These are phyloP conservation scores for Oncopodura yosiiana DNA, from an alignment of 1,140 invertebrate genomes.

Conservation along the genomic window DNA sequence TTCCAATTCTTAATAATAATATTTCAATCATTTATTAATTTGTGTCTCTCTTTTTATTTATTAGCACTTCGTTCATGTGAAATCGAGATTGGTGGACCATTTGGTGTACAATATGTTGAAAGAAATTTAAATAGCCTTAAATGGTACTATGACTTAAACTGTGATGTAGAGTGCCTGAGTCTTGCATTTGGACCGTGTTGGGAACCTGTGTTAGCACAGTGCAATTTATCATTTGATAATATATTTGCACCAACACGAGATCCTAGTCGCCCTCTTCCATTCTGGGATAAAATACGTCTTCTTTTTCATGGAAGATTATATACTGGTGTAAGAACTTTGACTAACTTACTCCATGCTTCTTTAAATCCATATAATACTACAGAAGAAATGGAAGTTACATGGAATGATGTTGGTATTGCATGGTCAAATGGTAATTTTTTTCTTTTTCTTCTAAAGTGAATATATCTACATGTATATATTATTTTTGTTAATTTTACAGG, in stretches of 20 bases:
- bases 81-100: constrained; percentile 46
- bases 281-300: constrained; percentile 94
- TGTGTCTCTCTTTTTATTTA: not conserved
- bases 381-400: constrained; percentile 96
- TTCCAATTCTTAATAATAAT: not conserved
- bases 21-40: not conserved
- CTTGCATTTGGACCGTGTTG: constrained; percentile 96
- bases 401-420: constrained; percentile 81
- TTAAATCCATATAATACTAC: constrained; percentile 97
- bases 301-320: constrained; percentile 86
- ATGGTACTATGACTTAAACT: constrained; percentile 96
- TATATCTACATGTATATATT: not conserved
- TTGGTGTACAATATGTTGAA: constrained; percentile 43
- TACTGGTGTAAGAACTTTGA: constrained; percentile 71
- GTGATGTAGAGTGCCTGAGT: constrained; percentile 74
- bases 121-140: constrained; percentile 86
- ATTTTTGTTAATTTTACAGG: constrained; percentile 44
- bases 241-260: constrained; percentile 77
- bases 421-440: constrained; percentile 78
- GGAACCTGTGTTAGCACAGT: constrained; percentile 95
- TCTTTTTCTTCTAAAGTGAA: not conserved
- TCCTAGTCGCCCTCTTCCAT: constrained; percentile 83
- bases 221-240: constrained; percentile 77
- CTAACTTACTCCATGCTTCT: constrained; percentile 82
- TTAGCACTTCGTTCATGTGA: constrained; percentile 45